Evolutionary conservation across 1,140 invertebrate species (phyloP).

Genomic region (Drosophila bipectinata): DNA sequence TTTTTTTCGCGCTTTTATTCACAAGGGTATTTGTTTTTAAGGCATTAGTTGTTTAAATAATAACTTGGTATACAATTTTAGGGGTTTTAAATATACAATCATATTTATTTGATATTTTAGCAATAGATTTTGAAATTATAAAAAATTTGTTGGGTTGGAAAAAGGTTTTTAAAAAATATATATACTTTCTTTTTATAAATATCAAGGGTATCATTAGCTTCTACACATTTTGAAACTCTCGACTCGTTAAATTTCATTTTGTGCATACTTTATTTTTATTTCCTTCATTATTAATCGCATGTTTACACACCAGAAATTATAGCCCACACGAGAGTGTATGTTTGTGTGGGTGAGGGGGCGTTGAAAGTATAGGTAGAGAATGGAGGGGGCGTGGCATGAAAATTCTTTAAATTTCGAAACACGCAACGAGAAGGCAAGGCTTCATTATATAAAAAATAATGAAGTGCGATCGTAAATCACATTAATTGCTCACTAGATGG

Average conservation of each 20-base stretch:
- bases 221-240: neutral
- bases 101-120: too few relatives aligned
- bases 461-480: slow-evolving; percentile 76
- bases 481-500: slow-evolving; percentile 73
- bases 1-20: slow-evolving; percentile 11
- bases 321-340: slow-evolving; percentile 32
- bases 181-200: neutral
- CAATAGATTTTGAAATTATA: too few relatives aligned
- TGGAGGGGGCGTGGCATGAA: neutral
- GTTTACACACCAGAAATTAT: slow-evolving; percentile 72
- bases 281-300: slow-evolving; percentile 77
- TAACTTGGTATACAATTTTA: neutral
- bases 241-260: slow-evolving; percentile 65
- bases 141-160: too few relatives aligned
- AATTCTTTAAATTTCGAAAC: slow-evolving; percentile 67
- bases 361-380: neutral
- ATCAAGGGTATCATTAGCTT: neutral
- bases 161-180: too few relatives aligned
- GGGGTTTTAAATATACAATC: neutral
- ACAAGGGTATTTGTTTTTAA: slow-evolving; percentile 1
- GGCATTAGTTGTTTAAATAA: neutral
- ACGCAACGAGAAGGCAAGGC: slow-evolving; percentile 27
- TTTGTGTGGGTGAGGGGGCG: too few relatives aligned
- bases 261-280: slow-evolving; percentile 74
- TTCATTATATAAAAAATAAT: slow-evolving; percentile 43